These are phyloP conservation scores for Sebastes minor DNA, from an alignment of 2,797 vertebrate species.

Conservation along the genomic window DNA sequence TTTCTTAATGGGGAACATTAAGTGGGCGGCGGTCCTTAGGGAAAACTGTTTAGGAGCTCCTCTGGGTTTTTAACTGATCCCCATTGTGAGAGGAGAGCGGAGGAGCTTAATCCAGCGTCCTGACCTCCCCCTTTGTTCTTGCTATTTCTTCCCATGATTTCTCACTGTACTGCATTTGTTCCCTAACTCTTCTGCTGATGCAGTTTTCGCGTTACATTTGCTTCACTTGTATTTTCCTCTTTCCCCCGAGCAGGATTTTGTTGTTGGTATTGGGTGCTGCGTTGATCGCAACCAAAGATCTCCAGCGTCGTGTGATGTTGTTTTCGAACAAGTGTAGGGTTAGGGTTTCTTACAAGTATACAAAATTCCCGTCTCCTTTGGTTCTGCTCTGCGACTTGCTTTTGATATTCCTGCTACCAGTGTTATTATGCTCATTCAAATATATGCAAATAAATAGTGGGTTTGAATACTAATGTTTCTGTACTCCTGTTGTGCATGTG, in stretches of 20 bases:
- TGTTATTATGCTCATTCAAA: constrained; percentile 70
- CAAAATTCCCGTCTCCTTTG: constrained; percentile 41
- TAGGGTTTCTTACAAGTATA: constrained; percentile 31
- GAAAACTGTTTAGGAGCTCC: constrained; percentile 65
- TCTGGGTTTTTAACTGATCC: constrained; percentile 55
- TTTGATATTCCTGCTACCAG: constrained; percentile 60
- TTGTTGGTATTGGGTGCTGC: constrained; percentile 38
- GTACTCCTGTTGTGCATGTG: constrained; percentile 55
- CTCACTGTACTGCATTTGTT: constrained; percentile 19
- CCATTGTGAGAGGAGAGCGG: constrained; percentile 34
- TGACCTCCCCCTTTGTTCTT: constrained; percentile 47
- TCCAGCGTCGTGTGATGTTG: constrained; percentile 8
- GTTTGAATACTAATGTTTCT: constrained; percentile 68
- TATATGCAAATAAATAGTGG: constrained; percentile 71
- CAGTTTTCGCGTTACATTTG: constrained; percentile 29
- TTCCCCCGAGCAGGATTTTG: constrained; percentile 50
- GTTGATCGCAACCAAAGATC: constrained; percentile 56
- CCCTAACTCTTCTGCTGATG: constrained; percentile 17
- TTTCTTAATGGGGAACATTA: constrained; percentile 79
- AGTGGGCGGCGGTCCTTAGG: constrained; percentile 55
- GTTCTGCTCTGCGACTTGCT: constrained; percentile 28
- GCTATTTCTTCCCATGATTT: constrained; percentile 12
- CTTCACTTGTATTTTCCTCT: constrained; percentile 30
- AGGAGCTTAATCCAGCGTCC: constrained; percentile 31
- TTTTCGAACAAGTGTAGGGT: constrained; percentile 29